Conservation (phyloP, 2,797 vertebrate species). For the Arrhamphus sclerolepis region DNA sequence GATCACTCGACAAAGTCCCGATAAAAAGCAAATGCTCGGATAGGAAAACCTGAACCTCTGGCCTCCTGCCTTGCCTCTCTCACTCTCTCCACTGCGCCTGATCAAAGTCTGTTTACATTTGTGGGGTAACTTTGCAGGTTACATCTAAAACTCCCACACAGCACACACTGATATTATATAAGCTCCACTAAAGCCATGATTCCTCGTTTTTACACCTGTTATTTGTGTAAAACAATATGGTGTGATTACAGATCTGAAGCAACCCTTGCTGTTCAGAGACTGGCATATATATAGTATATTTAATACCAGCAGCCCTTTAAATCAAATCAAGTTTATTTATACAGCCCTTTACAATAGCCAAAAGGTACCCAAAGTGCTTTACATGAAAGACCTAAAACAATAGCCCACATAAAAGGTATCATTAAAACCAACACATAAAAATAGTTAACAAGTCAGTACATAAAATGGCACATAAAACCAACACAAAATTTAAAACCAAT, state of each 20-base stretch:
- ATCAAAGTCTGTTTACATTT: constrained; percentile 75
- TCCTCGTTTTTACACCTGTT: constrained; percentile 51
- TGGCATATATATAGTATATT: constrained; percentile 25
- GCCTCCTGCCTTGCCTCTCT: constrained; percentile 38
- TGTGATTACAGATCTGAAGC: constrained; percentile 39
- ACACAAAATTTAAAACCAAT: too few species aligned
- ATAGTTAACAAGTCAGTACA: too few species aligned
- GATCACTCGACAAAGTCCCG: constrained; percentile 50
- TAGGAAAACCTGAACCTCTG: constrained; percentile 39
- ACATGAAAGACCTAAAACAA: too few species aligned
- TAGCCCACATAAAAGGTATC: too few species aligned
- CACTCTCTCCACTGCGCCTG: constrained; percentile 30
- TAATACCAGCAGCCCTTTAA: too few species aligned
- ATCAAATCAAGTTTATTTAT: too few species aligned
- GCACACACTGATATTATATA: constrained; percentile 59
- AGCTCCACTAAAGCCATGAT: constrained; percentile 49
- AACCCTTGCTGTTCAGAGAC: constrained; percentile 27
- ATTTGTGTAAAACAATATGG: constrained; percentile 48
- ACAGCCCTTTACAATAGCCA: too few species aligned
- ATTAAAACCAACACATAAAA: too few species aligned
- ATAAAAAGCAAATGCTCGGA: constrained; percentile 9
- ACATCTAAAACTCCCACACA: constrained; percentile 66
- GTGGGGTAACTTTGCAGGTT: constrained; percentile 68
- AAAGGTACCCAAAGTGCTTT: too few species aligned
- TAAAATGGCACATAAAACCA: too few species aligned